Evolutionary conservation across 2,888 invertebrate genomes (phyloP).

Genomic region (Tetrapedia diversipes): DNA sequence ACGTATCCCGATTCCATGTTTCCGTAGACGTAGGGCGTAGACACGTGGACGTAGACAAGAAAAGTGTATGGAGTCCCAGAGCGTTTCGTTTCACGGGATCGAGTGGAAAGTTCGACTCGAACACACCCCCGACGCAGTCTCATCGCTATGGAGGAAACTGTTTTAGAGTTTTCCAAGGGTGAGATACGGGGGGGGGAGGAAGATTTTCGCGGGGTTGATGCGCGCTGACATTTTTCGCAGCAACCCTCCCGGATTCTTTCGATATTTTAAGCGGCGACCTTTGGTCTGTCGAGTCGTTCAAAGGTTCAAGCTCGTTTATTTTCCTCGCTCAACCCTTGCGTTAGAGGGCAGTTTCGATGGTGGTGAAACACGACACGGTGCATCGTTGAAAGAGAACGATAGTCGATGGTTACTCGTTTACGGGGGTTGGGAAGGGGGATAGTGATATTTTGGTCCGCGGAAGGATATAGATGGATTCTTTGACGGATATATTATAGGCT

Average conservation of each 20-base stretch:
- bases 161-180: no score
- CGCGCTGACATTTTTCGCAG: conserved; percentile 39
- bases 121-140: no score
- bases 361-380: no score
- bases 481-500: no score
- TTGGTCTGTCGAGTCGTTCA: conserved; percentile 17
- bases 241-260: not conserved
- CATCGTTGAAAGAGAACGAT: not conserved
- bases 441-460: not conserved
- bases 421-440: not conserved
- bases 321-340: not conserved
- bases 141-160: no score
- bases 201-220: not conserved
- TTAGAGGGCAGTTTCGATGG: not conserved
- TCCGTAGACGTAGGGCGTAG: no score
- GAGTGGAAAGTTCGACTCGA: conserved; percentile 46
- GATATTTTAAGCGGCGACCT: conserved; percentile 54
- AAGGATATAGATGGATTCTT: not conserved
- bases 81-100: conserved; percentile 4
- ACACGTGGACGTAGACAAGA: conserved; percentile 1
- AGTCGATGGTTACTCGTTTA: not conserved
- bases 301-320: conserved; percentile 2
- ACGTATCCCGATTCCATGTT: conserved; percentile 5
- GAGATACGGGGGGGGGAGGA: not conserved
- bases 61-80: conserved; percentile 15